phyloP scores from a whole-genome alignment of 2,797 vertebrate species.

The Silurus lanzhouensis region DNA sequence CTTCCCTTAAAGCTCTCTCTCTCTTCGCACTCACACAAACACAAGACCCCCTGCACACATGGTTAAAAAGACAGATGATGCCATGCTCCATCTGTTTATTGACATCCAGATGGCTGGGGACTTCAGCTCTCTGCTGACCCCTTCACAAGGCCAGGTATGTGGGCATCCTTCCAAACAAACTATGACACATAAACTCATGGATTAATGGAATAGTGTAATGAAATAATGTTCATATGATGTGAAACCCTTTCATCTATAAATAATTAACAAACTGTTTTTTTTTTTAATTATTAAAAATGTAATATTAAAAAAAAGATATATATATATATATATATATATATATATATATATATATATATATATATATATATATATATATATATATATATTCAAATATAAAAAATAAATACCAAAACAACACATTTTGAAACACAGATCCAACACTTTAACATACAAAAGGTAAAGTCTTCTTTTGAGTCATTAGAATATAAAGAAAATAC shows the following conservation, averaged over 20 bases:
- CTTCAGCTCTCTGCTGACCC: slow-evolving; percentile 32
- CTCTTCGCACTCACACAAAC: neutral
- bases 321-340: neutral
- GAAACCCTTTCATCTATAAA: neutral
- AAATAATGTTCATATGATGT: neutral
- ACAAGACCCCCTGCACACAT: slow-evolving; percentile 33
- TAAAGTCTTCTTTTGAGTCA: neutral
- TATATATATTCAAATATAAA: neutral
- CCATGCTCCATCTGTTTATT: slow-evolving; percentile 50
- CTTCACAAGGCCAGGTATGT: slow-evolving; percentile 41
- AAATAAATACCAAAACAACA: neutral
- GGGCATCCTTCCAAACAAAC: slow-evolving; percentile 40
- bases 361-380: no score
- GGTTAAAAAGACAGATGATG: slow-evolving; percentile 43
- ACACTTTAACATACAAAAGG: neutral
- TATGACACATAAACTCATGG: neutral
- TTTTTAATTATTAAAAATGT: neutral
- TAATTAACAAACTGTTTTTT: neutral
- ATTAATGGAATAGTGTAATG: neutral
- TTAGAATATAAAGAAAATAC: no score
- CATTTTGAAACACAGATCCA: neutral
- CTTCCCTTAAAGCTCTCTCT: slow-evolving; percentile 8
- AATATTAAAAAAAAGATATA: no score
- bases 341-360: no score
- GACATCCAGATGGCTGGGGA: slow-evolving; percentile 49